Evolutionary conservation across 2,797 vertebrate genomes (phyloP).

Genomic region (Hybognathus amarus): DNA sequence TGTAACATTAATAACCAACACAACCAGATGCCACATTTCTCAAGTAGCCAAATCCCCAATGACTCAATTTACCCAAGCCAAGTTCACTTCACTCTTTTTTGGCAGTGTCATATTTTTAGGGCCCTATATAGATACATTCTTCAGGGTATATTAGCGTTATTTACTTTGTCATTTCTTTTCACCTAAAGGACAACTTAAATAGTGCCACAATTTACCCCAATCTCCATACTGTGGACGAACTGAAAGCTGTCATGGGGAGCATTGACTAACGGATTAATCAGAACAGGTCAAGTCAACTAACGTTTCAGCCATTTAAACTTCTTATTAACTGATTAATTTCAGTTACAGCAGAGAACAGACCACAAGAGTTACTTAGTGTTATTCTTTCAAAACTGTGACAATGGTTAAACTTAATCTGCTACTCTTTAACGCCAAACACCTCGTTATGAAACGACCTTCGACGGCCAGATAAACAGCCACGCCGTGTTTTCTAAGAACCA

Average conservation of each 20-base stretch:
- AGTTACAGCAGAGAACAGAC: background rate
- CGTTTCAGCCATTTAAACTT: background rate
- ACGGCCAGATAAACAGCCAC: background rate
- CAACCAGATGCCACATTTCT: background rate
- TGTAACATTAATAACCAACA: background rate
- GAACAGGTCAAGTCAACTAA: background rate
- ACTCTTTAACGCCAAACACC: background rate
- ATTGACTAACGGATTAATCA: background rate
- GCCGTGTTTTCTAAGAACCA: no score
- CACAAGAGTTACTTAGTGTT: background rate
- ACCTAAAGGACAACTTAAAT: background rate
- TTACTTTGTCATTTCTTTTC: background rate
- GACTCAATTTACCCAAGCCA: background rate
- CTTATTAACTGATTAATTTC: background rate
- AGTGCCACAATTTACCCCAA: background rate
- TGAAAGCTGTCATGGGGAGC: background rate
- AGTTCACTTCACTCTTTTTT: background rate
- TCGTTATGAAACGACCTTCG: background rate
- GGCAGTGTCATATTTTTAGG: background rate
- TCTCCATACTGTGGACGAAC: background rate
- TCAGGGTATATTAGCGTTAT: background rate
- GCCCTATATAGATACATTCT: no score
- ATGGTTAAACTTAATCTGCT: background rate
- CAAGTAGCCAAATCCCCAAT: background rate
- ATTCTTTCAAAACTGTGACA: constrained; percentile 6